Percentiles rank a stretch among this genome's conserved stretches.
phyloP scores from a whole-genome alignment of 2,113 vertebrate genomes.

The Illadopsis cleaveri region DNA sequence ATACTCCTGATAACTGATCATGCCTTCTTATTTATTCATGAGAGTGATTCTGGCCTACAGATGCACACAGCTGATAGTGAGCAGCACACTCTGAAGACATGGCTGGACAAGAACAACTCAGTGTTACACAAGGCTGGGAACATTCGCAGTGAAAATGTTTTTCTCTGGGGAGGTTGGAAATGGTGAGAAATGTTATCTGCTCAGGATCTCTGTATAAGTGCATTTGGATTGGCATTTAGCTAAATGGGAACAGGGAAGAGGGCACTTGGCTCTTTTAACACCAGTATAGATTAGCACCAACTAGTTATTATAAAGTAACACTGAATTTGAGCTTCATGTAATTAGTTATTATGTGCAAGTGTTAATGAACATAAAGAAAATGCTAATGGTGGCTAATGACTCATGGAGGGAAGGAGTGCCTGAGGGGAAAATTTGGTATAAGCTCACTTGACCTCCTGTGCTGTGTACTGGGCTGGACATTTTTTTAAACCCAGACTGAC shows the following conservation, averaged over 20 bases:
- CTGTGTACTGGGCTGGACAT: background rate
- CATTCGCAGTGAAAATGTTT: constrained; percentile 7
- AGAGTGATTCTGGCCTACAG: background rate
- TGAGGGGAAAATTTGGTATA: background rate
- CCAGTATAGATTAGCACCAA: background rate
- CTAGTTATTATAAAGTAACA: background rate
- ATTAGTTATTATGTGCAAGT: background rate
- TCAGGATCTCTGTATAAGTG: background rate
- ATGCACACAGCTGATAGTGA: constrained; percentile 26
- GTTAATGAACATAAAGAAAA: background rate
- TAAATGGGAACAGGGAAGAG: background rate
- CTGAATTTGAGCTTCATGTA: background rate
- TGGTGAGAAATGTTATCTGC: background rate
- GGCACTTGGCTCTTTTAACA: background rate
- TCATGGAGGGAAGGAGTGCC: background rate
- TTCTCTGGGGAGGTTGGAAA: background rate
- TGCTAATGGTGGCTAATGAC: background rate
- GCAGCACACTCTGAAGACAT: background rate
- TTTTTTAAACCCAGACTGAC: background rate
- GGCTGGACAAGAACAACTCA: background rate
- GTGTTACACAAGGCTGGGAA: background rate
- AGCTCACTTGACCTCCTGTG: background rate
- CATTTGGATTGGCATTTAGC: background rate
- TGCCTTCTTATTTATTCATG: constrained; percentile 22
- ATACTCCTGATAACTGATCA: background rate